Evolutionary conservation across 2,113 vertebrate genomes (phyloP), one percentile per base, ranked within the genome.

Genomic region (Eolophus roseicapilla): DNA sequence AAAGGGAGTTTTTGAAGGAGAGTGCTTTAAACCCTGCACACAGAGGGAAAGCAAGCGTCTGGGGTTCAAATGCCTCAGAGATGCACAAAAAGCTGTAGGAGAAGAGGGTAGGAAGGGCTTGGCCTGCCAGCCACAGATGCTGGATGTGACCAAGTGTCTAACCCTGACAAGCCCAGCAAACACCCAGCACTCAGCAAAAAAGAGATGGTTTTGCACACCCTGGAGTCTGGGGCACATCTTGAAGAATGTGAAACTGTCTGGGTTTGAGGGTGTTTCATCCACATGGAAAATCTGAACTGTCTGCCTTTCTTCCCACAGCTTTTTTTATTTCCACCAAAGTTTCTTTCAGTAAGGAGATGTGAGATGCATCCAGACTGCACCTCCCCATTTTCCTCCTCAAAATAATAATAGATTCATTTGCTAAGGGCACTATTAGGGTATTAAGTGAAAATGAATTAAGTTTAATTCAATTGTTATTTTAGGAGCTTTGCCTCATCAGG

Each of bases 381-480:
- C 90, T 95, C 88, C 77, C 43, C 33, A 33, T 88, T 95, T 88
- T 75, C 74, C 69, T 93, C 60, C 79, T 96, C 89, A 90, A 96
- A 96, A 94, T 96, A 96, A 94, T 96, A 97, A 92, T 62, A 94
- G 83, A 50, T 78, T 97, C 86, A 91, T 95, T 96, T 96, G 94
- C 97, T 95, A 82, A 92, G 94, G 92, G 96, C 96, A 77, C 77
- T 93, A 57, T 90, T 86, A 97, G 86, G 76, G 93, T 95, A 97
- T 96, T 97, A 97, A 96, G 91, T 71, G 94, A 95, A 96, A 97
- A 97, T 97, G 96, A 97, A 97, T 96, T 93, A 95, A 96, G 92
- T 91, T 94, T 95, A 96, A 96, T 97, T 96, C 96, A 96, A 94
- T 97, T 95, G 91, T 97, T 97, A 95, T 97, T 97, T 97, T 97